phyloP scores from a whole-genome alignment of 2,797 vertebrate species.

The Ciconia nigra region DNA sequence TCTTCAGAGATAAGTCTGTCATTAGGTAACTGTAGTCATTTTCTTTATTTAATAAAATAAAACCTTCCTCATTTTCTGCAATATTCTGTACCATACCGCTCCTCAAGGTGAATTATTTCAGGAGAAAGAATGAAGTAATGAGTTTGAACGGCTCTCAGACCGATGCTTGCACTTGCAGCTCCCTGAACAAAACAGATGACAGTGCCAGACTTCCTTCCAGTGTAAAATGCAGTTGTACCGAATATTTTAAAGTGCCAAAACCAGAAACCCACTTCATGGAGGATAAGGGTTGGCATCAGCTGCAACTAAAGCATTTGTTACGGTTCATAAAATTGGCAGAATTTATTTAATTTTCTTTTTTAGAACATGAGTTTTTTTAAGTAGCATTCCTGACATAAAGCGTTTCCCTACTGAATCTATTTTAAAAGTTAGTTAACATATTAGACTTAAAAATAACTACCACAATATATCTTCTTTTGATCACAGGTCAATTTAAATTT shows the following conservation, averaged over 20 bases:
- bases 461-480: not conserved
- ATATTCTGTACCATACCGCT: not conserved
- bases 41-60: not conserved
- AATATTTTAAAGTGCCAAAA: conserved; percentile 64
- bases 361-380: not conserved
- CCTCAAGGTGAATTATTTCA: not conserved
- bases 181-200: conserved; percentile 20
- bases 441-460: not conserved
- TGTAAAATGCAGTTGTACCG: conserved; percentile 46
- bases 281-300: conserved; percentile 55
- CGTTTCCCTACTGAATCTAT: not conserved
- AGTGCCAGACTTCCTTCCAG: conserved; percentile 30
- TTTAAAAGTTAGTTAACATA: not conserved
- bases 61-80: not conserved
- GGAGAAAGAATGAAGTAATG: not conserved
- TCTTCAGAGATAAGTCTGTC: not conserved
- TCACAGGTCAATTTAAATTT: not conserved
- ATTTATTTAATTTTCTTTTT: conserved; percentile 31
- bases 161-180: not conserved
- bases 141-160: not conserved
- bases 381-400: not conserved
- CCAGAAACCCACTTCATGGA: conserved; percentile 66
- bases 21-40: not conserved
- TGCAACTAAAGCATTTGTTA: conserved; percentile 61
- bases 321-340: conserved; percentile 44